Conservation (phyloP, 2,888 invertebrate species). For the Apantesis nais region DNA sequence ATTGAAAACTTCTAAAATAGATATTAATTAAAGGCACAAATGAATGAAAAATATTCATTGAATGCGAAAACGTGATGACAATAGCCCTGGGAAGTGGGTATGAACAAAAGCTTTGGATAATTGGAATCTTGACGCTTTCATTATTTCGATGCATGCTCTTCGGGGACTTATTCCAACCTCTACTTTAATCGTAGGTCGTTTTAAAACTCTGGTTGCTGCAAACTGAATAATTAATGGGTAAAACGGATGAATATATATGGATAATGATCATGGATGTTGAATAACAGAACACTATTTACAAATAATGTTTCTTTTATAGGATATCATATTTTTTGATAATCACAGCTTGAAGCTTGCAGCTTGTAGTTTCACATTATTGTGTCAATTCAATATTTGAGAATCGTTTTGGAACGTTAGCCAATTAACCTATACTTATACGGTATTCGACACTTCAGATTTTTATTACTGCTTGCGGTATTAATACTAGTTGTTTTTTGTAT, state of each 20-base stretch:
- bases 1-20: conserved; percentile 47
- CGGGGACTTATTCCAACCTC: conserved; percentile 18
- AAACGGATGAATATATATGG: not conserved
- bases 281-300: conserved; percentile 6
- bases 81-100: conserved; percentile 35
- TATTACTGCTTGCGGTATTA: no score
- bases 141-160: conserved; percentile 43
- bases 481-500: no score
- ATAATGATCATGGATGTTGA: conserved; percentile 3
- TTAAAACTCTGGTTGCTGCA: conserved; percentile 15
- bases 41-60: conserved; percentile 53
- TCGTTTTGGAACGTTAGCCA: no score
- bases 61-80: conserved; percentile 50
- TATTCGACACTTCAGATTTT: no score
- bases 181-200: conserved; percentile 17
- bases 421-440: no score
- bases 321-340: not conserved
- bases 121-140: conserved; percentile 52
- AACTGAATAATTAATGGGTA: conserved; percentile 16
- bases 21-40: conserved; percentile 53
- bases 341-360: not conserved
- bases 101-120: conserved; percentile 54
- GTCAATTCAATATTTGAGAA: no score
- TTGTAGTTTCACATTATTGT: no score
- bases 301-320: not conserved